Conservation (phyloP, 2,113 vertebrate species). For the Chrysemys picta region DNA sequence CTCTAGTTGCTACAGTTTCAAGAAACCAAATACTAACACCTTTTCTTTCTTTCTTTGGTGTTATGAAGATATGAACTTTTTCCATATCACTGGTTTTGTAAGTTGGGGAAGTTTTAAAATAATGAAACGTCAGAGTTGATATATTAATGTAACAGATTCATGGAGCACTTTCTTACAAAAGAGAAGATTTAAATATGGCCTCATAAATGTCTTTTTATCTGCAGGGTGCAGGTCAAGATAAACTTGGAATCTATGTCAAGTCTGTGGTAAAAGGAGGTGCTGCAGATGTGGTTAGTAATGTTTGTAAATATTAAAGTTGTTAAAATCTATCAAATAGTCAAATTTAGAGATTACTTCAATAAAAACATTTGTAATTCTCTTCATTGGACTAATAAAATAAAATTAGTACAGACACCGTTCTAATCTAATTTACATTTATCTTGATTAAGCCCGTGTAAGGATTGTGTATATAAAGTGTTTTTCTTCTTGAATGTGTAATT, state of each 20-base stretch:
- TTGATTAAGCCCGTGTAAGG: background rate
- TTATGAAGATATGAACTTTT: background rate
- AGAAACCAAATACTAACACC: background rate
- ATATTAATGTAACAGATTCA: background rate
- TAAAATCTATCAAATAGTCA: background rate
- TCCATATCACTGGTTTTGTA: background rate
- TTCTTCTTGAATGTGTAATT: background rate
- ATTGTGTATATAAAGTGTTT: background rate
- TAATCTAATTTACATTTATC: background rate
- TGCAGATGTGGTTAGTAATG: conserved; percentile 90
- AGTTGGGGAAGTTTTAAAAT: background rate
- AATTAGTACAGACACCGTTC: too few species aligned
- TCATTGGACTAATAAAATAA: background rate
- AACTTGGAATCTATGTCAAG: conserved; percentile 98
- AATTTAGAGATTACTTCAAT: background rate
- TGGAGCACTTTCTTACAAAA: background rate
- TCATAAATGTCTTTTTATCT: conserved; percentile 28
- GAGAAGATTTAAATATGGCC: background rate
- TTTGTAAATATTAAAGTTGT: background rate
- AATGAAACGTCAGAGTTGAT: background rate
- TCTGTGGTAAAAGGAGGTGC: conserved; percentile 98
- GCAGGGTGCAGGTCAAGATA: conserved; percentile 97
- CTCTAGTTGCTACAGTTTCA: background rate
- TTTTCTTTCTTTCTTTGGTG: background rate
- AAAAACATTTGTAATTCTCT: background rate